These are phyloP conservation scores for Priocnemis perturbator DNA, from an alignment of 2,888 invertebrate species.

Conservation along the genomic window DNA sequence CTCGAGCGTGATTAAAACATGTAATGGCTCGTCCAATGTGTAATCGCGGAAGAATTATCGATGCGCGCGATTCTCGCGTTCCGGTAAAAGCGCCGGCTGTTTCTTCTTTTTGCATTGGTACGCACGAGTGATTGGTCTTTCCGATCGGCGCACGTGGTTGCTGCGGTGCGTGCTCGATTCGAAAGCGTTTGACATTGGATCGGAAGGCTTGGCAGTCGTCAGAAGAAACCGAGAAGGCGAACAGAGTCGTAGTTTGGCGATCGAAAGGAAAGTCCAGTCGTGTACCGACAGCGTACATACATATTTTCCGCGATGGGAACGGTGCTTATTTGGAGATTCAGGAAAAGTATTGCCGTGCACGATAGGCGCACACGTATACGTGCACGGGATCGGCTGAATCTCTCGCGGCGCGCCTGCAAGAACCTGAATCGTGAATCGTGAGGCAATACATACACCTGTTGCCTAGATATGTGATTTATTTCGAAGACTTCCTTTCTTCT, in stretches of 20 bases:
- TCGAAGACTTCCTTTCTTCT: slow-evolving; percentile 47
- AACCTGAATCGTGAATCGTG: slow-evolving; percentile 54
- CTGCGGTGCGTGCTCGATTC: too few relatives aligned
- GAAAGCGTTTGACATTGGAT: too few relatives aligned
- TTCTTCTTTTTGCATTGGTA: too few relatives aligned
- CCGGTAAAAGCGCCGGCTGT: not conserved
- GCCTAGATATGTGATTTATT: slow-evolving; percentile 63
- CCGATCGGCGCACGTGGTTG: not conserved
- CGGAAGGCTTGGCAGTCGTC: too few relatives aligned
- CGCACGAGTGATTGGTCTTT: too few relatives aligned
- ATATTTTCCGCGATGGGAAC: slow-evolving; percentile 30
- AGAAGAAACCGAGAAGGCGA: not conserved
- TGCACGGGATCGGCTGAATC: slow-evolving; percentile 38
- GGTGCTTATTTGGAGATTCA: slow-evolving; percentile 49
- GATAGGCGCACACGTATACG: slow-evolving; percentile 28
- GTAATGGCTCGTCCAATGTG: not conserved
- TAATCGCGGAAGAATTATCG: not conserved
- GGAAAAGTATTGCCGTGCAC: slow-evolving; percentile 37
- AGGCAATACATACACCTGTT: slow-evolving; percentile 66
- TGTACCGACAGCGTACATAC: not conserved
- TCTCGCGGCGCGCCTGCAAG: slow-evolving; percentile 44
- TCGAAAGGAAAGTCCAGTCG: not conserved
- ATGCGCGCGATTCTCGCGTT: not conserved
- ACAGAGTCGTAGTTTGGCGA: not conserved
- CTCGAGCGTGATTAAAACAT: not conserved